These are phyloP conservation scores for Mastigias papua DNA, from an alignment of 30 jellyfish, hydroid and myxozoan species.

Conservation along the genomic window DNA sequence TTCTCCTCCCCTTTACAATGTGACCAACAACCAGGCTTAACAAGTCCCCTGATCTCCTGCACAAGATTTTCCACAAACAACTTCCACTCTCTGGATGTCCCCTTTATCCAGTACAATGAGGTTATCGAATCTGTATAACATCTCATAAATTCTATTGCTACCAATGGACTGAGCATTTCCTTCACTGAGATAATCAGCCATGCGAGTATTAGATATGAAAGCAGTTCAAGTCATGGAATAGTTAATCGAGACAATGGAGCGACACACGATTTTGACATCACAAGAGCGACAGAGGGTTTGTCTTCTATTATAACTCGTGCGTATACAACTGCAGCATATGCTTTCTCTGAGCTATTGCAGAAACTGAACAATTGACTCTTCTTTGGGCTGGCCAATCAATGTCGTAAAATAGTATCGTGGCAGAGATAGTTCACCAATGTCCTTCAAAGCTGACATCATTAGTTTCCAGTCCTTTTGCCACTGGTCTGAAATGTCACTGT, in stretches of 20 bases:
- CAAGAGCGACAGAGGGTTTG: constrained; percentile 12
- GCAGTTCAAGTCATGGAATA: constrained; percentile 19
- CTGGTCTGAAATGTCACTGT: not conserved
- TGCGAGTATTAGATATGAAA: constrained; percentile 45
- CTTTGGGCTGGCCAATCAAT: constrained; percentile 1
- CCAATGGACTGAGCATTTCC: constrained; percentile 5
- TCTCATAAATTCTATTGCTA: not conserved
- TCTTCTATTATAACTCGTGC: constrained; percentile 10
- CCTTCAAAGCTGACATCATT: no score
- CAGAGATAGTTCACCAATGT: not conserved
- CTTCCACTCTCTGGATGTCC: constrained; percentile 34
- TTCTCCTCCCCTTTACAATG: constrained; percentile 14
- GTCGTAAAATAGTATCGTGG: constrained; percentile 25
- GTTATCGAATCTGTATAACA: constrained; percentile 51
- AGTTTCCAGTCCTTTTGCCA: not conserved
- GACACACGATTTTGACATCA: constrained; percentile 8
- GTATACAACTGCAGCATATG: constrained; percentile 12
- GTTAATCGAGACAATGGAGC: constrained; percentile 26
- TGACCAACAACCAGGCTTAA: constrained; percentile 7
- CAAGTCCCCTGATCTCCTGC: constrained; percentile 43
- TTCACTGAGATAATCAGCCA: constrained; percentile 11
- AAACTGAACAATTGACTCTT: constrained; percentile 1
- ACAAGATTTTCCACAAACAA: constrained; percentile 27
- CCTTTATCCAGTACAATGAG: constrained; percentile 51
- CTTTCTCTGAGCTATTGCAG: constrained; percentile 17